Evolutionary conservation across 1,140 invertebrate species (phyloP).

Genomic region (Cardiocondyla obscurior): DNA sequence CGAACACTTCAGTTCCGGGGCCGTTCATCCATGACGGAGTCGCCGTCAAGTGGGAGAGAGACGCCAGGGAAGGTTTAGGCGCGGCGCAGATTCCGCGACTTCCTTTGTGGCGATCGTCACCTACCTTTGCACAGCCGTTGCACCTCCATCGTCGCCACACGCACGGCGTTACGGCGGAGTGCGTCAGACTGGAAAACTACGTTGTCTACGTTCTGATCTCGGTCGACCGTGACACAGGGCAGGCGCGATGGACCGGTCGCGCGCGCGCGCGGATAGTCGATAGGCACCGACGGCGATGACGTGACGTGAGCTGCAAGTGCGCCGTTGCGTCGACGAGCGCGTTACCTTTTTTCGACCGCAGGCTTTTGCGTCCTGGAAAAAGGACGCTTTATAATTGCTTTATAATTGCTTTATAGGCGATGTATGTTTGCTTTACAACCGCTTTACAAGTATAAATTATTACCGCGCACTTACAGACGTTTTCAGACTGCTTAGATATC

Average conservation of each 20-base stretch:
- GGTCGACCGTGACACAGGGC: no score
- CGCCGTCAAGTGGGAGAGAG: background rate
- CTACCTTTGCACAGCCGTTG: constrained; percentile 78
- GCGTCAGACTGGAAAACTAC: constrained; percentile 49
- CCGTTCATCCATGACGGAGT: background rate
- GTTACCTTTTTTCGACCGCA: no score
- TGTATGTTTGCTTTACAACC: no score
- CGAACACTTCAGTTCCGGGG: background rate
- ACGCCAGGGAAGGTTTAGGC: background rate
- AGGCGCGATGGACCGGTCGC: no score
- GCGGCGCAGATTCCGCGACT: background rate
- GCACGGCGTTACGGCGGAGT: constrained; percentile 30
- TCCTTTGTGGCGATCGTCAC: background rate
- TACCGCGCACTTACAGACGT: no score
- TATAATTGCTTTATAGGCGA: no score
- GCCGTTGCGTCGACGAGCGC: constrained; percentile 65
- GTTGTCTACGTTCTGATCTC: constrained; percentile 28
- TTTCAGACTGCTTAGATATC: no score
- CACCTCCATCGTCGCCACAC: constrained; percentile 73
- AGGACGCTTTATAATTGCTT: no score
- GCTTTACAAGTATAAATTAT: no score
- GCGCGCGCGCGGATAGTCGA: no score
- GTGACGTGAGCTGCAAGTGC: constrained; percentile 72
- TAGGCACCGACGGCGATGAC: constrained; percentile 36
- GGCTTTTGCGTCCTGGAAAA: no score